Percentiles rank a stretch among this genome's conserved stretches.
phyloP scores from a whole-genome alignment of 2,113 vertebrate genomes.

The Riparia riparia region DNA sequence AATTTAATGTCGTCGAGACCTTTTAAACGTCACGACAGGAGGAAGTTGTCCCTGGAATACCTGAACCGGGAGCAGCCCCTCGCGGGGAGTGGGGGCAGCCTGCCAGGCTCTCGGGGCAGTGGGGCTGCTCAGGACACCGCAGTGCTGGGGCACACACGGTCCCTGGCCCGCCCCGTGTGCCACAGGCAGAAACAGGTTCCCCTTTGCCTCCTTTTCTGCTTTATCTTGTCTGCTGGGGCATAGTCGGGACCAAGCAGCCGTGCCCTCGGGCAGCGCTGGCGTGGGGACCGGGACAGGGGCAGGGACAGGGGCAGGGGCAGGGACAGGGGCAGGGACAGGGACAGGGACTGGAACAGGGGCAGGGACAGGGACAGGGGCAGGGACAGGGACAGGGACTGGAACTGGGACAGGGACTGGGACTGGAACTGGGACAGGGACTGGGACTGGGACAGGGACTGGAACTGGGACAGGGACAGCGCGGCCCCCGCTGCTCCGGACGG shows the following conservation, averaged over 20 bases:
- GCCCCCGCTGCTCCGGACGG: accelerated
- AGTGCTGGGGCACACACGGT: neutral
- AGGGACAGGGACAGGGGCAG: accelerated
- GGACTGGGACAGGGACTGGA: neutral
- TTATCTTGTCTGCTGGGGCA: neutral
- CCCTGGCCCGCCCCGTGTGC: accelerated
- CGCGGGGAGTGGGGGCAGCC: neutral
- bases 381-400: no score
- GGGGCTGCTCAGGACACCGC: neutral
- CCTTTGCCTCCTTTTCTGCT: neutral
- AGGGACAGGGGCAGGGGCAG: neutral
- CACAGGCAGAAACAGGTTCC: neutral
- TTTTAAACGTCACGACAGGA: neutral
- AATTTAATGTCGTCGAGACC: neutral
- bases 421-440: neutral
- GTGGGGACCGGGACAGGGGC: accelerated
- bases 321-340: neutral
- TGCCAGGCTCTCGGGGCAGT: accelerated
- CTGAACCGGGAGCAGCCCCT: neutral
- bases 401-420: no score
- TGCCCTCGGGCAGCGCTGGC: accelerated
- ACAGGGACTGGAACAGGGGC: neutral
- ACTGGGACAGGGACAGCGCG: neutral
- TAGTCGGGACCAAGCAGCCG: accelerated
- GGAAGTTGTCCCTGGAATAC: accelerated